Conservation (phyloP, 2,888 invertebrate species). For the Rhagium mordax region DNA sequence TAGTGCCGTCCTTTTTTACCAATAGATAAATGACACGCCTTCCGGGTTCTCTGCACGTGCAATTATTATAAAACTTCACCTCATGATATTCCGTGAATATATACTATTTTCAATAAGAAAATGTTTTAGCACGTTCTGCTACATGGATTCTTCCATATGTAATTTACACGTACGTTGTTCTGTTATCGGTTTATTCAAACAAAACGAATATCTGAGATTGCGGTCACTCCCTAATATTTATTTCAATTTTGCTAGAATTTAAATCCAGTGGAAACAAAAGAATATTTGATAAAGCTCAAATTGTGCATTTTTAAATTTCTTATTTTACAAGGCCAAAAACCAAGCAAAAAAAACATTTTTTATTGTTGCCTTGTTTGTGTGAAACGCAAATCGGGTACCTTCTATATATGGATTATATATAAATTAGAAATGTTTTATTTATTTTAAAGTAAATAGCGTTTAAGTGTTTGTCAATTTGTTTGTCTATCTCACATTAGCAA, state of each 20-base stretch:
- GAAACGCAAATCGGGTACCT: too few species aligned
- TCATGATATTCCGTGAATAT: conserved; percentile 28
- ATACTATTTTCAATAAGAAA: conserved; percentile 21
- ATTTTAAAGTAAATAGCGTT: not conserved
- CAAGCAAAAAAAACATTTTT: too few species aligned
- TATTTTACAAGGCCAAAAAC: too few species aligned
- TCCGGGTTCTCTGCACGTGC: conserved; percentile 59
- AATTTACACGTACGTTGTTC: not conserved
- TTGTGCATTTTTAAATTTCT: too few species aligned
- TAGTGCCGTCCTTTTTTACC: conserved; percentile 57
- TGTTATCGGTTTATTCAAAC: too few species aligned
- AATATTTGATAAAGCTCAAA: too few species aligned
- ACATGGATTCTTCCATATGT: not conserved
- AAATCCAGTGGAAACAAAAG: too few species aligned
- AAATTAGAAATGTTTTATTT: not conserved
- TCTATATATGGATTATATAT: too few species aligned
- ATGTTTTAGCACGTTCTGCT: conserved; percentile 17
- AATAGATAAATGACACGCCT: conserved; percentile 61
- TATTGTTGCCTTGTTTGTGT: too few species aligned
- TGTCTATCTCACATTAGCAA: not conserved
- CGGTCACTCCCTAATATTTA: too few species aligned
- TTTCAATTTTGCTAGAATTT: too few species aligned
- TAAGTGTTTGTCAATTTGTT: not conserved
- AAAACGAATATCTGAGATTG: too few species aligned
- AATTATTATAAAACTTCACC: conserved; percentile 40